Conservation (phyloP, 2,113 vertebrate genomes). For the Mesocricetus auratus region DNA sequence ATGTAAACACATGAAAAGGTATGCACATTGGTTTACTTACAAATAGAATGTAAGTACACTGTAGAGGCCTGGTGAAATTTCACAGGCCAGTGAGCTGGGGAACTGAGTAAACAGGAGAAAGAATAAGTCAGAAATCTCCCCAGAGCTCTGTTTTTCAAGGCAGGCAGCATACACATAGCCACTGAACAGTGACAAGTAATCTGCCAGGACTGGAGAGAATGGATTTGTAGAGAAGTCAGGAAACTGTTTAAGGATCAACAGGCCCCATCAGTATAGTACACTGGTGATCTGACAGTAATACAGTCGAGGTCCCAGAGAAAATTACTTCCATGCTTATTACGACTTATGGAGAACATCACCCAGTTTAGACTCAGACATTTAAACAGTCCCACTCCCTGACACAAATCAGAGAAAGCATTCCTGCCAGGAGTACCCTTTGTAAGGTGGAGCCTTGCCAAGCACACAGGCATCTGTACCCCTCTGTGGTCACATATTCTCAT, state of each 20-base stretch:
- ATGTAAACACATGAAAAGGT: slow-evolving; percentile 64
- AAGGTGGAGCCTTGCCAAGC: slow-evolving; percentile 59
- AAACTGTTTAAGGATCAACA: slow-evolving; percentile 64
- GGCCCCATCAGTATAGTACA: slow-evolving; percentile 45
- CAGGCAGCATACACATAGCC: neutral
- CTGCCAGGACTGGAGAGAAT: slow-evolving; percentile 33
- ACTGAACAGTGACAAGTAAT: slow-evolving; percentile 24
- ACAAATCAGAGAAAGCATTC: slow-evolving; percentile 71
- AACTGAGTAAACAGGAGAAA: slow-evolving; percentile 47
- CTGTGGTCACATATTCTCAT: slow-evolving; percentile 56
- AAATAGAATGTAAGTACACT: slow-evolving; percentile 62
- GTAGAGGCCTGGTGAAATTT: slow-evolving; percentile 34
- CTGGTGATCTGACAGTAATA: slow-evolving; percentile 55
- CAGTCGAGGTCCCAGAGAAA: slow-evolving; percentile 53
- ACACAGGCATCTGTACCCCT: slow-evolving; percentile 62
- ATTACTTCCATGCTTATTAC: slow-evolving; percentile 69
- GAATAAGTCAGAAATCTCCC: slow-evolving; percentile 28
- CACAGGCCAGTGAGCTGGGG: slow-evolving; percentile 59
- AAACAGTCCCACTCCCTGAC: slow-evolving; percentile 70
- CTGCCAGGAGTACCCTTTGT: slow-evolving; percentile 68
- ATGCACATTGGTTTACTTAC: slow-evolving; percentile 48
- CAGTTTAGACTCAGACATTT: slow-evolving; percentile 66
- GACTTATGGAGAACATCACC: slow-evolving; percentile 72
- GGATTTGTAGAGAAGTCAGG: slow-evolving; percentile 34
- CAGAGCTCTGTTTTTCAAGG: slow-evolving; percentile 11